phyloP scores from a whole-genome alignment of 2,888 invertebrate genomes.

The Aromia moschata region DNA sequence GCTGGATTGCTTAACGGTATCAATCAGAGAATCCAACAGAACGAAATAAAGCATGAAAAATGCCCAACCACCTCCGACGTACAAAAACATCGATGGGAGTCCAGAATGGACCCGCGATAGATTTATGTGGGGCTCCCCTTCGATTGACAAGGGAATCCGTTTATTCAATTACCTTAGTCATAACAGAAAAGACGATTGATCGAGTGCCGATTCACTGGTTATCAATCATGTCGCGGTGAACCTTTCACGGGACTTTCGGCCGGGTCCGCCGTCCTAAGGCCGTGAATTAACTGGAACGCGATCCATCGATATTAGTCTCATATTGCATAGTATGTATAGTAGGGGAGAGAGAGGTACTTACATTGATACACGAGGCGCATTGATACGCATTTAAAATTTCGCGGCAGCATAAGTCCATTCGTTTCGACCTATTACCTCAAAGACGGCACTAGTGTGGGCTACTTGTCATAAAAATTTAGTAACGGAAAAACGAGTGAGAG shows the following conservation, averaged over 20 bases:
- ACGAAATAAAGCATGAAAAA: too few species aligned
- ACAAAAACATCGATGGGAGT: conserved; percentile 2
- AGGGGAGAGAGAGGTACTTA: too few species aligned
- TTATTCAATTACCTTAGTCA: conserved; percentile 51
- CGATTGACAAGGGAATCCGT: conserved; percentile 48
- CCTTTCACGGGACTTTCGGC: conserved; percentile 29
- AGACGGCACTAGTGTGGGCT: too few species aligned
- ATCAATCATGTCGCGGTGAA: conserved; percentile 43
- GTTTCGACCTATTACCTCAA: too few species aligned
- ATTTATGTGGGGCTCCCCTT: conserved; percentile 47
- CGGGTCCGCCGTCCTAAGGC: conserved; percentile 18
- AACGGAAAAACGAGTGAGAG: too few species aligned
- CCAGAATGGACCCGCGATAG: conserved; percentile 34
- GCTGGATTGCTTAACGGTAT: too few species aligned
- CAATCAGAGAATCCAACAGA: too few species aligned
- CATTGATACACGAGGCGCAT: too few species aligned
- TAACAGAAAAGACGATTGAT: conserved; percentile 48
- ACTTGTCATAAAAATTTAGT: too few species aligned
- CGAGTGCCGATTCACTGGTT: conserved; percentile 39
- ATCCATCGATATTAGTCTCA: conserved; percentile 28
- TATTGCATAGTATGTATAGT: too few species aligned
- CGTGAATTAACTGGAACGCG: conserved; percentile 19
- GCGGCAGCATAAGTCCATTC: too few species aligned
- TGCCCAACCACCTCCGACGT: background rate
- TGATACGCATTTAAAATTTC: too few species aligned